Percentiles rank a stretch among this genome's conserved stretches.
Evolutionary conservation across 2,797 vertebrate genomes (phyloP).

Genomic region (Acanthurus tractus): DNA sequence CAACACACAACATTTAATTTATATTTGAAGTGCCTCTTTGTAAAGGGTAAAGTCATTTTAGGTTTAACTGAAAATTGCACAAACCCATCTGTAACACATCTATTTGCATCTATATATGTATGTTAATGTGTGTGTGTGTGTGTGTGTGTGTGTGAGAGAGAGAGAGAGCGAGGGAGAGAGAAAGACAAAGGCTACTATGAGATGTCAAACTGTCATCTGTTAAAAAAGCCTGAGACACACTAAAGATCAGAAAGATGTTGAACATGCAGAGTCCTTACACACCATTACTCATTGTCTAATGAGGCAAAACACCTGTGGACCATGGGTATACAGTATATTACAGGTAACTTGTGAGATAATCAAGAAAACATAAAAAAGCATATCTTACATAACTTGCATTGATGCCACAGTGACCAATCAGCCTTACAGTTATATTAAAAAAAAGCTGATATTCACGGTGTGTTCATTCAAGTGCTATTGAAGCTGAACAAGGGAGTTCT

Average conservation of each 20-base stretch:
- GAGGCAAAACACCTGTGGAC: not conserved
- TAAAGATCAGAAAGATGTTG: not conserved
- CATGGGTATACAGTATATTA: not conserved
- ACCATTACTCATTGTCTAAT: not conserved
- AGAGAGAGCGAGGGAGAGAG: not conserved
- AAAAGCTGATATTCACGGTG: not conserved
- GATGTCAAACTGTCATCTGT: not conserved
- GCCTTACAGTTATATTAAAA: not conserved
- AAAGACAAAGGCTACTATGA: not conserved
- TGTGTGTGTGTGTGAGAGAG: not conserved
- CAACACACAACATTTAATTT: constrained; percentile 32
- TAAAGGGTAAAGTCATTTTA: constrained; percentile 27
- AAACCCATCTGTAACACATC: not conserved
- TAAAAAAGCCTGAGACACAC: not conserved
- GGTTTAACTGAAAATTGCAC: not conserved
- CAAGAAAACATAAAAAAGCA: not conserved
- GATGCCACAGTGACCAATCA: not conserved
- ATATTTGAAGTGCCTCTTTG: constrained; percentile 18
- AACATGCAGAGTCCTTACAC: not conserved
- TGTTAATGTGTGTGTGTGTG: not conserved
- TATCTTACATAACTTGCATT: not conserved
- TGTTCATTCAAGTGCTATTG: constrained; percentile 16
- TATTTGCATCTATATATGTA: not conserved
- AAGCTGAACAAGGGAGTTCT: constrained; percentile 23
- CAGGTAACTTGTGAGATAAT: not conserved